Base-by-base conservation (phyloP, 64 coral and sea anemone genomes). In the Dendronephthya gigantea region DNA sequence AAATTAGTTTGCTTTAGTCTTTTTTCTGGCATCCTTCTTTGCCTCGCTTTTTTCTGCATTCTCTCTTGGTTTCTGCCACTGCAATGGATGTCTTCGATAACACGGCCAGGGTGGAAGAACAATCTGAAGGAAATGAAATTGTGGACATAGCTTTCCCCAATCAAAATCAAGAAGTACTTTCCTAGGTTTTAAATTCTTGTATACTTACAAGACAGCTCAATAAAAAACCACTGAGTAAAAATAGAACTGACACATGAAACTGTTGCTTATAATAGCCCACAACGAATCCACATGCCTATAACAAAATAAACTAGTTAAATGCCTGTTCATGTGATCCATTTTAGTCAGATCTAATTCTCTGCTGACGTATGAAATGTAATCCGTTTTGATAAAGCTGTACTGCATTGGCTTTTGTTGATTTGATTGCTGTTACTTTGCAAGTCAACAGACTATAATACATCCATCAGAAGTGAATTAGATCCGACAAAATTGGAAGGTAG, bases 71-170 rank as follows among this genome's bases (percentile, higher is more conserved):
- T 79, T 79, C 28, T 79, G 72, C 72, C 72, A 79, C 36, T 19
- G 72, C 30, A 79, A 39, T 79, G 72, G 72, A 39, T 79, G 34
- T 79, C 72, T 79, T 79, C 72, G 2, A 39, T 79, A 79, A 36
- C 72, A 79, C 0, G 72, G 72, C 72, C 72, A 79, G 0, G 72
- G 72, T 79, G 72, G 72, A 7, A 79, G 32, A 5, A 79, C 72
- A 29, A 79, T 29, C 72, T 79, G 36, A 39, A 79, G 15, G 36
- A 14, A 30, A 6, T 5, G 22, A 66, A 30, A 66, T 66, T n/a
- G 19, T 66, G 22, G 6, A 3, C 6, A 30, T 5, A 5, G 6
- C 58, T 66, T 66, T 4, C 58, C 6, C 19, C 14, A 66, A 15
- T n/a, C 29, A 66, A n/a, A 66, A 6, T 66, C 14, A 15, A 30